Base-by-base conservation (phyloP, 2,888 invertebrate species). In the Steinernema carpocapsae region DNA sequence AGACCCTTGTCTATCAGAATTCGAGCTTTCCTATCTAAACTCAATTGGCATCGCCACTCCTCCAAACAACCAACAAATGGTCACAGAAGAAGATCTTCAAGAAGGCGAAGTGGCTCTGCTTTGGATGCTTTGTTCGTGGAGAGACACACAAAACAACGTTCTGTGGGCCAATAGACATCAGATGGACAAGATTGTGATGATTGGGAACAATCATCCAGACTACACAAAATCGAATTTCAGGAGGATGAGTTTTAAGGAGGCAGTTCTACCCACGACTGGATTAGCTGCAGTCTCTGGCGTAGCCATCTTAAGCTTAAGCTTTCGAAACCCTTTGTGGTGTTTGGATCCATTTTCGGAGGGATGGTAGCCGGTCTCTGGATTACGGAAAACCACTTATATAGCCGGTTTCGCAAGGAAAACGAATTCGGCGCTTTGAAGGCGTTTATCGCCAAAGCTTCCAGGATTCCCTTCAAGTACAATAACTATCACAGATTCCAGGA, bases 101-200 rank as follows among this genome's bases (percentile, higher is more conserved):
- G 19, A 51, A 6, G 51, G 51, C 6, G 51, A 51, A 19, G 51
- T 51, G 6, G 51, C 51, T 10, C 12, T 51, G 6, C 7, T 51
- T 19, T 51, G 51, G 51, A 51, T 51, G 51, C 51, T 51, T 6
- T 19, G n/a, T 19, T 10, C 12, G 12, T 51, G 51, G 19, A 51
- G n/a, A 19, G 51, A 51, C 51, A 51, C n/a, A 19, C n/a, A 51
- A 10, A 51, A 51, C 51, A 51, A 51, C 51, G 51, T 51, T 10
- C 51, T 51, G 6, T 51, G 51, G 51, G 51, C 51, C 6, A 51
- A 51, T 19, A 6, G 51, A 6, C 14, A 19, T 19, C 51, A 51
- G n/a, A 51, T 51, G 10, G 10, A 51, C 51, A 51, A 51, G n/a
- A 51, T 51, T 6, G 19, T 51, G 12, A 12, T 51, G 19, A 19